Evolutionary conservation across 1,140 invertebrate genomes (phyloP).

Genomic region (Drosophila paulistorum): DNA sequence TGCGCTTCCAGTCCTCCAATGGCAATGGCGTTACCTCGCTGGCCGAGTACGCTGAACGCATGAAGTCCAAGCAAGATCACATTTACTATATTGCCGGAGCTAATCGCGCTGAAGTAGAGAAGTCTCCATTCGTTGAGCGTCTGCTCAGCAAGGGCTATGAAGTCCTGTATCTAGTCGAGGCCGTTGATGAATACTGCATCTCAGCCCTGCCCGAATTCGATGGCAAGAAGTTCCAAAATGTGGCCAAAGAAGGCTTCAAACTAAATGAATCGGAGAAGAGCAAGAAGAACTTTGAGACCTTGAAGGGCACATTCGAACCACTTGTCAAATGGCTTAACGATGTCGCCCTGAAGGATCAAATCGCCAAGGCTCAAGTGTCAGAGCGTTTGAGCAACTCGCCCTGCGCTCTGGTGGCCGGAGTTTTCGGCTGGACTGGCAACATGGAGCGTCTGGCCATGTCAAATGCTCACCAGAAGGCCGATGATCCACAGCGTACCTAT

Average conservation of each 20-base stretch:
- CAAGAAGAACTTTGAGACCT: slow-evolving; percentile 92
- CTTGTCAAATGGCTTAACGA: slow-evolving; percentile 96
- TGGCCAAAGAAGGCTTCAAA: slow-evolving; percentile 98
- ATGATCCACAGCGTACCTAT: slow-evolving; percentile 95
- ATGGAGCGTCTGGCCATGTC: slow-evolving; percentile 98
- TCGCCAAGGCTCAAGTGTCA: slow-evolving; percentile 93
- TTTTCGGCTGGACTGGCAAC: slow-evolving; percentile 99
- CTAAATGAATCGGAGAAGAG: slow-evolving; percentile 92
- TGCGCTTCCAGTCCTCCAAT: slow-evolving; percentile 95
- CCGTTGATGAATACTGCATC: slow-evolving; percentile 99
- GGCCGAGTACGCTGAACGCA: slow-evolving; percentile 95
- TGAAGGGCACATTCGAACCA: slow-evolving; percentile 94
- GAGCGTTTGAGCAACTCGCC: slow-evolving; percentile 96
- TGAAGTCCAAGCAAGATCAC: slow-evolving; percentile 98
- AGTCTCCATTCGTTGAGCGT: slow-evolving; percentile 97
- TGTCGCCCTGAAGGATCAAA: slow-evolving; percentile 92
- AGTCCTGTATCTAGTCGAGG: slow-evolving; percentile 97
- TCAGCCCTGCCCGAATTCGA: slow-evolving; percentile 99
- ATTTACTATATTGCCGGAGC: slow-evolving; percentile 99
- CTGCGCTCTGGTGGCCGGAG: slow-evolving; percentile 97
- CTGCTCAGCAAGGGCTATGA: slow-evolving; percentile 97
- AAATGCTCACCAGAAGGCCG: slow-evolving; percentile 98
- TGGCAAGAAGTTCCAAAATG: slow-evolving; percentile 99
- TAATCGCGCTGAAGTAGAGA: slow-evolving; percentile 93
- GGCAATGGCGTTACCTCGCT: slow-evolving; percentile 89